phyloP scores from a whole-genome alignment of 2,797 vertebrate species.

The Alectoris magna region DNA sequence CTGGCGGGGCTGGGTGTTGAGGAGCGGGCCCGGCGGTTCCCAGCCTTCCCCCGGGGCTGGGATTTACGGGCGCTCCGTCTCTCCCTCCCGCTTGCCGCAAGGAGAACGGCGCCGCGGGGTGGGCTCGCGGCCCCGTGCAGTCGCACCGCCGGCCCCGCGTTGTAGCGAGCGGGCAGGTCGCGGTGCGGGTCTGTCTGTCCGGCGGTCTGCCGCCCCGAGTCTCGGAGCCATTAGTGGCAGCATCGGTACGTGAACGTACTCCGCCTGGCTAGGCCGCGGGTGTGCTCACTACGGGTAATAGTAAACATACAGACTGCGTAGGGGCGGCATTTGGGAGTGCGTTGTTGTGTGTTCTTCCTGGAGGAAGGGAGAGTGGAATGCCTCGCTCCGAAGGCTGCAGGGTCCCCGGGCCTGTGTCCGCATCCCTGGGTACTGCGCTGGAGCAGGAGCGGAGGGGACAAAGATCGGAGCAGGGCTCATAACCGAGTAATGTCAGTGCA shows the following conservation, averaged over 20 bases:
- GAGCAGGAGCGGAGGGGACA: background rate
- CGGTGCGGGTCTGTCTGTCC: background rate
- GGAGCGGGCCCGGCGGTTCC: too few relatives aligned
- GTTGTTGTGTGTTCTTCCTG: accelerated
- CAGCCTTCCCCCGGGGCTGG: too few relatives aligned
- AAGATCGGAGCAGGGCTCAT: slow-evolving; percentile 5
- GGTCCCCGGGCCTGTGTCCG: background rate
- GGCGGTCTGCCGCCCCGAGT: background rate
- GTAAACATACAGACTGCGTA: background rate
- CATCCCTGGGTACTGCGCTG: background rate
- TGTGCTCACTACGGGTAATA: background rate
- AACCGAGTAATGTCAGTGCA: background rate
- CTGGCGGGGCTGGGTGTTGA: too few relatives aligned
- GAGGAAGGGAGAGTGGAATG: background rate
- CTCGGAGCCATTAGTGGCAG: slow-evolving; percentile 55
- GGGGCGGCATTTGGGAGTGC: background rate
- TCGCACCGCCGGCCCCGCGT: background rate
- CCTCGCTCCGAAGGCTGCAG: background rate
- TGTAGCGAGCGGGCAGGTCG: background rate
- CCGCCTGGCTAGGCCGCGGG: slow-evolving; percentile 21
- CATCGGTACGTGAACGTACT: slow-evolving; percentile 55
- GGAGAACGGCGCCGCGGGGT: too few relatives aligned
- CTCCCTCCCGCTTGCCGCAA: too few relatives aligned
- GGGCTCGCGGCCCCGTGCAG: background rate
- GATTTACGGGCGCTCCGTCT: too few relatives aligned